Evolutionary conservation across 2,888 invertebrate genomes (phyloP), one percentile per base, ranked within the genome.

Genomic region (Parochlus steinenii): DNA sequence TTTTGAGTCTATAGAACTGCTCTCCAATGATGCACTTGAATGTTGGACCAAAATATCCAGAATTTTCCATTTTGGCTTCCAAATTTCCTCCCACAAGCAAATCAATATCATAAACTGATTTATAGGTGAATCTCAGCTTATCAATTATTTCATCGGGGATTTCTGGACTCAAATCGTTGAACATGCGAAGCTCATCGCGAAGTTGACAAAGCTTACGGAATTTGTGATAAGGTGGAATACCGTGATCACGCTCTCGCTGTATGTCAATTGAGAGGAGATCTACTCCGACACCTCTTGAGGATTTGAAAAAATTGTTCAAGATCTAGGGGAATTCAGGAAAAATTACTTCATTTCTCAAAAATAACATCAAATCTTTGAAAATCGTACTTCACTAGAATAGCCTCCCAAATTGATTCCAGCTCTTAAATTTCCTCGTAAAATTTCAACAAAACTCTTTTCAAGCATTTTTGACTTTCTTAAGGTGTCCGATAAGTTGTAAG

Each of bases 21-120:
- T 75, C 74, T 3, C 74, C 77, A 4, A 81, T 65, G 28, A 82
- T 71, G 45, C 79, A 72, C 4, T 71, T 68, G 47, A 81, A 79
- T 1, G 77, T 76, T 1, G 66, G 65, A 0, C 82, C 81, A 1
- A 82, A 59, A 20, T 76, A 52, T 24, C 30, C 23, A 6, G 72
- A 71, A 1, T 69, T 76, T 0, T 64, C 58, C 2, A 65, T 52
- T 12, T 17, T 6, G 5, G 12, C 14, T 49, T 83, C 82, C 2
- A 78, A 55, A 5, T 80, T 58, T 1, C 74, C 79, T 2, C 77
- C 83, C 8, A 76, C 61, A 64, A 74, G 80, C 7, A 82, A 57
- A 52, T 83, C 82, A n/a, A 83, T 64, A 4, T 55, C 53, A 48
- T 75, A 75, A 1, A 74, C 61, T 3, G 55, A 52, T 11, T 33